phyloP scores from a whole-genome alignment of 1,140 invertebrate genomes.

The Dendrolimus kikuchii region DNA sequence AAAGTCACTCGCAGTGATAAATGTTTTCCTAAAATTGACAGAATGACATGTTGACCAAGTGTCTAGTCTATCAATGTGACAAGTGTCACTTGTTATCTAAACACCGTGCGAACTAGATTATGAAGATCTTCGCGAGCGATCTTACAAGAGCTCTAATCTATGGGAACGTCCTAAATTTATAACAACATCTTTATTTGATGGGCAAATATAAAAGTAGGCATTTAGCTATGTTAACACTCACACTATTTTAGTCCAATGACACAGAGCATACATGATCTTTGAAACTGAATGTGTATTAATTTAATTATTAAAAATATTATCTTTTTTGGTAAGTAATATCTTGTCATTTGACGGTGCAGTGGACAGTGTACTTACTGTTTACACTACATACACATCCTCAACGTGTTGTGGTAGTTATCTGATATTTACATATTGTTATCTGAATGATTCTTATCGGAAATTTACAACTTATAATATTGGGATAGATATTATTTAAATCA shows the following conservation, averaged over 20 bases:
- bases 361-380: conserved; percentile 2
- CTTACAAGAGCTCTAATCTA: too few relatives aligned
- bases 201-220: too few relatives aligned
- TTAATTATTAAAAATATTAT: too few relatives aligned
- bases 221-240: too few relatives aligned
- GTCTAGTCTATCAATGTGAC: conserved; percentile 11
- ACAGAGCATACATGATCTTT: too few relatives aligned
- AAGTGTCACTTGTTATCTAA: conserved; percentile 13
- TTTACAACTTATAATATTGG: conserved; percentile 25
- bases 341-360: neutral
- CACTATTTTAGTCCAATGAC: too few relatives aligned
- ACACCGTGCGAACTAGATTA: conserved; percentile 18
- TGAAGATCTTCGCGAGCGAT: conserved; percentile 14
- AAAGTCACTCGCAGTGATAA: neutral
- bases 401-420: too few relatives aligned
- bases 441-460: conserved; percentile 24
- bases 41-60: conserved; percentile 5
- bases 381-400: neutral
- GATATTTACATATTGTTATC: conserved; percentile 2
- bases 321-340: too few relatives aligned
- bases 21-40: conserved; percentile 6
- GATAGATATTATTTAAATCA: conserved; percentile 37
- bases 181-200: too few relatives aligned
- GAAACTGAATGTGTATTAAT: too few relatives aligned
- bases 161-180: too few relatives aligned